Conservation (phyloP, 2,797 vertebrate species). For the Pitangus sulphuratus region DNA sequence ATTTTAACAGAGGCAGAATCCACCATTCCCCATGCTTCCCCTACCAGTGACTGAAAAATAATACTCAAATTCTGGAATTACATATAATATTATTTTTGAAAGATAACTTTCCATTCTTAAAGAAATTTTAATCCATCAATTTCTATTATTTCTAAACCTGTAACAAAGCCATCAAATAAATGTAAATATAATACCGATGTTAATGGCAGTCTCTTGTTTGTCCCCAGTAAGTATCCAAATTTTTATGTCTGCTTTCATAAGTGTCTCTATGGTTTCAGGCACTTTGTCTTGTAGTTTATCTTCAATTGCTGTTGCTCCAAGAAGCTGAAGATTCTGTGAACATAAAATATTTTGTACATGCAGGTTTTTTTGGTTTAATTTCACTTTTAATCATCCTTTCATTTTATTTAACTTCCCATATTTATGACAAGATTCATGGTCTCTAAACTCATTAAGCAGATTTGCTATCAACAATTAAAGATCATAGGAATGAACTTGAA, state of each 20-base stretch:
- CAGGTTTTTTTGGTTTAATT: neutral
- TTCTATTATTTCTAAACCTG: neutral
- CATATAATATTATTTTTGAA: neutral
- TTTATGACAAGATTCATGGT: neutral
- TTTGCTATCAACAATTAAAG: neutral
- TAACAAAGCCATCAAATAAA: neutral
- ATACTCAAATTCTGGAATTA: neutral
- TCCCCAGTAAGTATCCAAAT: conserved; percentile 99
- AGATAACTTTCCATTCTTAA: neutral
- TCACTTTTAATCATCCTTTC: neutral
- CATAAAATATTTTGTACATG: neutral
- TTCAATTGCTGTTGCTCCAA: conserved; percentile 97
- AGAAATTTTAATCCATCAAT: neutral
- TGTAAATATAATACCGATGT: conserved; percentile 86
- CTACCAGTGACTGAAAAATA: neutral
- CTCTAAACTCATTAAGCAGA: neutral
- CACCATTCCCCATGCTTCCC: neutral
- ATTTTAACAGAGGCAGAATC: neutral
- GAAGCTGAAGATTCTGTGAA: conserved; percentile 91
- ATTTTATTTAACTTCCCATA: neutral
- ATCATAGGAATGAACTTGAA: neutral
- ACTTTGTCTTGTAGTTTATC: conserved; percentile 97
- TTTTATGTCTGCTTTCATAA: conserved; percentile 98
- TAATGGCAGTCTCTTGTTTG: conserved; percentile 99
- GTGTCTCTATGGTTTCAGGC: conserved; percentile 96